A percentile compares a stretch with the other conserved stretches of the same genome.
Evolutionary conservation across 2,888 invertebrate genomes (phyloP).

Genomic region (Tipula vernalis): DNA sequence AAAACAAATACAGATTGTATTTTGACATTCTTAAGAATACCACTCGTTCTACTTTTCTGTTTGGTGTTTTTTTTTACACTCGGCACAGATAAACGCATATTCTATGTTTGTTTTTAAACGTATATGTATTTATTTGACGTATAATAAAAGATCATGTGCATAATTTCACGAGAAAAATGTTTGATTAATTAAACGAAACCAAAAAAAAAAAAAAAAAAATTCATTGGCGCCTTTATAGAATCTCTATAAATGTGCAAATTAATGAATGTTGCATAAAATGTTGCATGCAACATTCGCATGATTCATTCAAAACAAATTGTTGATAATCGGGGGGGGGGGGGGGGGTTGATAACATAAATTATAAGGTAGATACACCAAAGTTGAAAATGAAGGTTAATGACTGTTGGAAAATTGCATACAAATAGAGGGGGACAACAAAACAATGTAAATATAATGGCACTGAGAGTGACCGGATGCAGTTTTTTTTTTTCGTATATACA

Average conservation of each 20-base stretch:
- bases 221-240: neutral
- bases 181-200: neutral
- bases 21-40: neutral
- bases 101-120: too few relatives aligned
- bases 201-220: neutral
- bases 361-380: neutral
- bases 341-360: neutral
- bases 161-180: neutral
- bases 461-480: neutral
- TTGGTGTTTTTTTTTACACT: neutral
- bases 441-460: neutral
- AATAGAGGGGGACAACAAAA: neutral
- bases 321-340: too few relatives aligned
- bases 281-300: neutral
- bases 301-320: neutral
- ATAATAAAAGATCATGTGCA: neutral
- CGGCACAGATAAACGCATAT: neutral
- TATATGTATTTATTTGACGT: neutral
- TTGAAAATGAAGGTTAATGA: neutral
- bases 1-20: neutral
- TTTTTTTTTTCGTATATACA: neutral
- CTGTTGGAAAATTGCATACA: neutral
- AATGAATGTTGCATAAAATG: neutral
- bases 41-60: neutral
- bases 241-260: neutral